Conservation (phyloP, 2,888 invertebrate genomes). For the Arctia plantaginis region DNA sequence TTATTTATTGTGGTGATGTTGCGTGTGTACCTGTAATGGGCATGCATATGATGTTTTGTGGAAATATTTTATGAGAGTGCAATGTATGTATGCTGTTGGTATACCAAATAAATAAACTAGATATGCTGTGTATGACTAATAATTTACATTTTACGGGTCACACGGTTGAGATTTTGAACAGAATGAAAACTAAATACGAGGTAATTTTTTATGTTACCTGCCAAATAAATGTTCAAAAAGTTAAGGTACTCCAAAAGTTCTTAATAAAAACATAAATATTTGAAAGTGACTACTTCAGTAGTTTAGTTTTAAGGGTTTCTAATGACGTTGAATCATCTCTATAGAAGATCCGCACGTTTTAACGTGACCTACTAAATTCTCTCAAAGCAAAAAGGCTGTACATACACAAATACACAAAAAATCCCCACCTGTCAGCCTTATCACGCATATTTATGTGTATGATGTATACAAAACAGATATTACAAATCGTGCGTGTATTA, state of each 20-base stretch:
- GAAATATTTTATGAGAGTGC: too few relatives aligned
- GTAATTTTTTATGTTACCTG: too few relatives aligned
- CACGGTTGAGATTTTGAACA: too few relatives aligned
- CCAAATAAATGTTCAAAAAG: too few relatives aligned
- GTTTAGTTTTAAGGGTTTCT: neutral
- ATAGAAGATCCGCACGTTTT: constrained; percentile 13
- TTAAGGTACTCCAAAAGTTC: neutral
- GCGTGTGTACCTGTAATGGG: too few relatives aligned
- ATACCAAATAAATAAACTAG: too few relatives aligned
- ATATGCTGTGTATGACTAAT: too few relatives aligned
- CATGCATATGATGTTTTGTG: too few relatives aligned
- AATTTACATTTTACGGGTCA: too few relatives aligned
- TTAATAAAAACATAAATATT: neutral
- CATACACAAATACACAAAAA: constrained; percentile 38
- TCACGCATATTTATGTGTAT: constrained; percentile 48
- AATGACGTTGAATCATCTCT: neutral
- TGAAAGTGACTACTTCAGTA: neutral
- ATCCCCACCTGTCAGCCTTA: constrained; percentile 50
- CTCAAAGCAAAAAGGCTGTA: constrained; percentile 27
- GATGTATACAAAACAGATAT: constrained; percentile 63
- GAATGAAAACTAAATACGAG: too few relatives aligned
- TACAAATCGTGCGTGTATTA: constrained; percentile 70
- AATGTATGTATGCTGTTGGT: too few relatives aligned
- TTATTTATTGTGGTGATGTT: too few relatives aligned
- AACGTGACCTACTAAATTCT: constrained; percentile 38